Evolutionary conservation across 2,888 invertebrate genomes (phyloP).

Genomic region (Bembecia ichneumoniformis): DNA sequence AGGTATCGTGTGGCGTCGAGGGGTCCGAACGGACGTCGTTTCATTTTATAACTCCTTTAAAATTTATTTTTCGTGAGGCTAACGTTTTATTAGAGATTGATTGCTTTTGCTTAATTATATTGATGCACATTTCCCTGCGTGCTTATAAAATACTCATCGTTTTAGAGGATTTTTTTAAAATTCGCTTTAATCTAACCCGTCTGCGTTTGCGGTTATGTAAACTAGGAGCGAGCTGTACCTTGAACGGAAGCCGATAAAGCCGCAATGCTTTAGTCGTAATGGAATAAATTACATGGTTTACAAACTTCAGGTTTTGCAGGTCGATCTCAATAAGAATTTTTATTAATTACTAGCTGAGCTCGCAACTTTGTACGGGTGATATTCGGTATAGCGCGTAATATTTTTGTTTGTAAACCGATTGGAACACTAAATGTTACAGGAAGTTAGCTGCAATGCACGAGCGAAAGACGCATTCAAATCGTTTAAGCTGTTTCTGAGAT

Average conservation of each 20-base stretch:
- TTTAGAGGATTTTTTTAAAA: too few relatives aligned
- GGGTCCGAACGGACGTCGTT: constrained; percentile 38
- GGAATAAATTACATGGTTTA: not conserved
- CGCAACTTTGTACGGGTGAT: too few relatives aligned
- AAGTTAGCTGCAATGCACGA: too few relatives aligned
- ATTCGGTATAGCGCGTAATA: too few relatives aligned
- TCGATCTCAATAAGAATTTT: too few relatives aligned
- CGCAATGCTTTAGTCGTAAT: constrained; percentile 24
- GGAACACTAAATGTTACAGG: too few relatives aligned
- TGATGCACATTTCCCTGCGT: too few relatives aligned
- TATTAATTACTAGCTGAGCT: too few relatives aligned
- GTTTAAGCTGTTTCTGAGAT: too few relatives aligned
- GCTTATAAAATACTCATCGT: too few relatives aligned
- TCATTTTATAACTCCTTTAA: constrained; percentile 36
- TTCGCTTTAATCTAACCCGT: constrained; percentile 13
- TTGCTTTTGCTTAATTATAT: not conserved
- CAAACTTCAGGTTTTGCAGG: not conserved
- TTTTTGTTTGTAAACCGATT: too few relatives aligned
- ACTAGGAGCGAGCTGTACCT: constrained; percentile 14
- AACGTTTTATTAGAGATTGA: constrained; percentile 17
- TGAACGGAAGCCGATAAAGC: constrained; percentile 19
- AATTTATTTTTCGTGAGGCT: constrained; percentile 29
- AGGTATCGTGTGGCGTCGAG: constrained; percentile 57
- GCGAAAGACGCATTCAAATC: too few relatives aligned
- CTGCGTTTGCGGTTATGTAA: constrained; percentile 26